These are phyloP conservation scores for Pollachius pollachius DNA, from an alignment of 2,113 vertebrate species.

Conservation along the genomic window DNA sequence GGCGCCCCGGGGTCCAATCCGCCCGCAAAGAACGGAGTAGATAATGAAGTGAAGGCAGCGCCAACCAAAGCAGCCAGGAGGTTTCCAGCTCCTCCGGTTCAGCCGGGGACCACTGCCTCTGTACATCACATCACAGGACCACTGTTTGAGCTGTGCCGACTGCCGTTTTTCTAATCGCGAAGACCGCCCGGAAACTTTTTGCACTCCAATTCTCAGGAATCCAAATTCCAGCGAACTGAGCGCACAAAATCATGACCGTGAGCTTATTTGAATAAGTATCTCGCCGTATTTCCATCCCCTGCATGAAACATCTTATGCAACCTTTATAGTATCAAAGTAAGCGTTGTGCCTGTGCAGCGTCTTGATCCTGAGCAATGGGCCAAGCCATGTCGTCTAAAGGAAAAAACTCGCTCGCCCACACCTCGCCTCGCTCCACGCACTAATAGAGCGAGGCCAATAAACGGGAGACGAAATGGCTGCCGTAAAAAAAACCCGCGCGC, in stretches of 20 bases:
- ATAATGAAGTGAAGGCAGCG: conserved; percentile 64
- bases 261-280: neutral
- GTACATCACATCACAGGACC: conserved; percentile 64
- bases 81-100: conserved; percentile 57
- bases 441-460: conserved; percentile 52
- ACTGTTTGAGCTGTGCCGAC: conserved; percentile 50
- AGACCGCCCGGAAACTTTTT: conserved; percentile 48
- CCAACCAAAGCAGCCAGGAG: conserved; percentile 50
- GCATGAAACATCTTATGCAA: too few relatives aligned
- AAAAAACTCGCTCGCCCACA: conserved; percentile 30
- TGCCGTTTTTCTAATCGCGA: conserved; percentile 51
- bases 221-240: conserved; percentile 48
- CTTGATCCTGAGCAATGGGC: conserved; percentile 38
- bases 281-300: too few relatives aligned
- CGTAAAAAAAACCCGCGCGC: conserved; percentile 62
- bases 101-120: conserved; percentile 60
- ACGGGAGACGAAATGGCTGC: conserved; percentile 36
- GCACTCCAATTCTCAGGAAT: conserved; percentile 56
- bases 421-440: conserved; percentile 21
- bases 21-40: conserved; percentile 62
- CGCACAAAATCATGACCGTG: conserved; percentile 33
- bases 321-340: neutral
- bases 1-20: conserved; percentile 66
- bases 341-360: neutral
- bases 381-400: conserved; percentile 16